Conservation (phyloP, 37 sponge, comb jelly and placozoan genomes). For the Geodia barretti region DNA sequence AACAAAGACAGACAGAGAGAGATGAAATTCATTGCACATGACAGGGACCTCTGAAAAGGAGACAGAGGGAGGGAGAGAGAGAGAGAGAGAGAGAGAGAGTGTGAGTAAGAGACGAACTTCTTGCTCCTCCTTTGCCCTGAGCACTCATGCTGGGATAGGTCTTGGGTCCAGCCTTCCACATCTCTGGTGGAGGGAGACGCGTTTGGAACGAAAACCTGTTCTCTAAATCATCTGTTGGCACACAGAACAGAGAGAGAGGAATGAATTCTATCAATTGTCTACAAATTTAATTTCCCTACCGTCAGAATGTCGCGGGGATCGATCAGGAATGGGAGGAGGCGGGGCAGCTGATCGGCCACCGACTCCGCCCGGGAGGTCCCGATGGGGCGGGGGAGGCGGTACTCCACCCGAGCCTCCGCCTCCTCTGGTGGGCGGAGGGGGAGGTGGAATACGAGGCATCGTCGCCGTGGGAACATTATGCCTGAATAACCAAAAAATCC, state of each 20-base stretch:
- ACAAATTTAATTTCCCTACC: not conserved
- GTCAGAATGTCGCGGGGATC: slow-evolving; percentile 9
- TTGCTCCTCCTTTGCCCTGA: not conserved
- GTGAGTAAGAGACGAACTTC: not conserved
- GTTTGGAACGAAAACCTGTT: slow-evolving; percentile 59
- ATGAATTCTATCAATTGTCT: not conserved
- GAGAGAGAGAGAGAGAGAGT: not conserved
- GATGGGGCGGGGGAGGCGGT: slow-evolving; percentile 43
- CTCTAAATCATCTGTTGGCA: slow-evolving; percentile 54
- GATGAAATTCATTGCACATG: too few species aligned
- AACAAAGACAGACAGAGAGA: too few species aligned
- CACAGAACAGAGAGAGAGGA: not conserved
- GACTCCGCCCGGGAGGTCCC: not conserved
- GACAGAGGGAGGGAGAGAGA: not conserved
- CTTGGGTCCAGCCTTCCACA: slow-evolving; percentile 73
- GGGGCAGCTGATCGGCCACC: slow-evolving; percentile 24
- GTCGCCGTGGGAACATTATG: slow-evolving; percentile 25
- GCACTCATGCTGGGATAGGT: slow-evolving; percentile 73
- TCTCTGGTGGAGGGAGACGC: slow-evolving; percentile 67
- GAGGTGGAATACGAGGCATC: slow-evolving; percentile 46
- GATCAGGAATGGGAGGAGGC: slow-evolving; percentile 40
- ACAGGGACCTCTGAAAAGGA: not conserved
- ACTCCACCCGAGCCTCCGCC: slow-evolving; percentile 9
- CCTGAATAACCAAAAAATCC: too few species aligned
- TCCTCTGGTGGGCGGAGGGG: slow-evolving; percentile 52